Evolutionary conservation across 1,140 invertebrate species (phyloP).

Genomic region (Grapholita molesta): DNA sequence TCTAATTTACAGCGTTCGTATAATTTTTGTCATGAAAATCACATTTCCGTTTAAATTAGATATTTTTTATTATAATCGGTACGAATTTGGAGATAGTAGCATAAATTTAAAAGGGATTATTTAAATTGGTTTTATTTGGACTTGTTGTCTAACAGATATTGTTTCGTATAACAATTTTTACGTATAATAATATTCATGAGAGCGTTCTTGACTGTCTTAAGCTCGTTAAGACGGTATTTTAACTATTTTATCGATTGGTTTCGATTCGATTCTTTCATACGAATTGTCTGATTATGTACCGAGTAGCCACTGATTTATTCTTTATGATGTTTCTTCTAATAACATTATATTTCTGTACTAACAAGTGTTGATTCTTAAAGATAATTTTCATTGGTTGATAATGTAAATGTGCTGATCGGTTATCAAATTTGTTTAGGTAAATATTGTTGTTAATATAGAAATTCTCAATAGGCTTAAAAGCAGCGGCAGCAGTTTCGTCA

Average conservation of each 20-base stretch:
- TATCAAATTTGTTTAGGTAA: conserved; percentile 19
- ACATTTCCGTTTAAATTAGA: conserved; percentile 8
- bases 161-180: conserved; percentile 45
- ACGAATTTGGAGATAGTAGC: neutral
- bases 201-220: conserved; percentile 50
- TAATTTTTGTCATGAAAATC: conserved; percentile 24
- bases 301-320: conserved; percentile 51
- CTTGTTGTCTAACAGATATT: conserved; percentile 32
- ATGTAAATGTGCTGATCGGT: neutral
- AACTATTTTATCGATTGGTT: conserved; percentile 44
- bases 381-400: conserved; percentile 18
- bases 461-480: no score
- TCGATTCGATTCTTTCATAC: conserved; percentile 44
- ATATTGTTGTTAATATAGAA: neutral
- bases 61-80: neutral
- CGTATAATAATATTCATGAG: conserved; percentile 63
- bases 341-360: conserved; percentile 45
- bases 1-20: conserved; percentile 23
- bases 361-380: conserved; percentile 36
- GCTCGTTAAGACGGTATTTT: conserved; percentile 45
- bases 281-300: conserved; percentile 55
- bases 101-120: neutral
- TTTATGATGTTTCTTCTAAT: conserved; percentile 51
- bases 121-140: conserved; percentile 12
- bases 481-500: no score